phyloP scores from a whole-genome alignment of 2,888 invertebrate species.

The Coenonympha arcania region DNA sequence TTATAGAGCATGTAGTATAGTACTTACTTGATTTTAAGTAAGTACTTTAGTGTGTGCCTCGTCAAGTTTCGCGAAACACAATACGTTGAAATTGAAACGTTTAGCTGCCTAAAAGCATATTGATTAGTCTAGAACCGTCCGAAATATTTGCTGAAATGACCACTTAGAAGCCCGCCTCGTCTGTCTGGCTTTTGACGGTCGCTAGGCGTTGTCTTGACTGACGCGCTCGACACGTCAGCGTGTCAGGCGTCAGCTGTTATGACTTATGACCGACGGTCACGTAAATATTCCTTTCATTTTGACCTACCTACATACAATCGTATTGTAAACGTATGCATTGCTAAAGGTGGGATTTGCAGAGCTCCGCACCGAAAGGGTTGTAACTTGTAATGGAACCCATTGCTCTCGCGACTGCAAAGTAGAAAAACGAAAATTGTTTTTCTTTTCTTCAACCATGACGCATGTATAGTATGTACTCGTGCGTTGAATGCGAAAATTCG shows the following conservation, averaged over 20 bases:
- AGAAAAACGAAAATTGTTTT: no score
- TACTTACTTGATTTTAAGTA: not conserved
- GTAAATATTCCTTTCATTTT: constrained; percentile 12
- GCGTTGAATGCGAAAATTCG: no score
- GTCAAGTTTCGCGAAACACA: constrained; percentile 5
- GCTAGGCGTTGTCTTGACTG: constrained; percentile 27
- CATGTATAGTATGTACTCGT: no score
- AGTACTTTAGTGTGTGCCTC: not conserved
- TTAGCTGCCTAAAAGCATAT: constrained; percentile 46
- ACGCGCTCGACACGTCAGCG: no score
- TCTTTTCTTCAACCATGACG: no score
- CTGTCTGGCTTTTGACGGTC: constrained; percentile 30
- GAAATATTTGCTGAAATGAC: constrained; percentile 38
- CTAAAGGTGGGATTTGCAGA: no score
- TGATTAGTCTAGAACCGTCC: constrained; percentile 50
- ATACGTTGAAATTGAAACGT: constrained; percentile 23
- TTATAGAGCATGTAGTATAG: no score
- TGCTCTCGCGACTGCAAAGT: no score
- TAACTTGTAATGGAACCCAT: no score
- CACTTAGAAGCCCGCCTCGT: constrained; percentile 29
- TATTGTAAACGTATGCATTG: constrained; percentile 27
- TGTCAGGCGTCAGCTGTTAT: not conserved
- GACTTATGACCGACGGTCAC: not conserved
- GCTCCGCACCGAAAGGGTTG: no score
- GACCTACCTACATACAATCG: constrained; percentile 27